These are phyloP conservation scores for Neotragus moschatus DNA, from an alignment of 2,113 vertebrate genomes.

Conservation along the genomic window DNA sequence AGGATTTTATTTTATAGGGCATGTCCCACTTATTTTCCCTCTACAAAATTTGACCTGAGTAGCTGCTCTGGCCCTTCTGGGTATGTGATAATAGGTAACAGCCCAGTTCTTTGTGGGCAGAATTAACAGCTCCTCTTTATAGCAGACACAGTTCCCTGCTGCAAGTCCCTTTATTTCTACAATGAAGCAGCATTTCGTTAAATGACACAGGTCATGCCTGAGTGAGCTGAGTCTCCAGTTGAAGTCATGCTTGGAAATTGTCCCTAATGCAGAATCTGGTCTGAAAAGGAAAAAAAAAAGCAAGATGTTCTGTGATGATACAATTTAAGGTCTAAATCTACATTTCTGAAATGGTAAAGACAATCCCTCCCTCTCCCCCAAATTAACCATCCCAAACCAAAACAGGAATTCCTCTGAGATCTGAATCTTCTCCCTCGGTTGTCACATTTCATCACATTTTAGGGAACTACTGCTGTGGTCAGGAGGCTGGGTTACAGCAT, in stretches of 20 bases:
- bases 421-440: neutral
- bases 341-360: neutral
- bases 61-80: neutral
- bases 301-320: neutral
- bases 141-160: neutral
- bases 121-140: neutral
- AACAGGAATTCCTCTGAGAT: neutral
- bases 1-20: neutral
- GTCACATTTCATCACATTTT: neutral
- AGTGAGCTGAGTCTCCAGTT: conserved; percentile 6
- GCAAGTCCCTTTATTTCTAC: neutral
- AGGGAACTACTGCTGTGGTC: neutral
- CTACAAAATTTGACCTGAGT: neutral
- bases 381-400: neutral
- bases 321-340: neutral
- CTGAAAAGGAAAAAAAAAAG: neutral
- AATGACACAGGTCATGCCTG: neutral
- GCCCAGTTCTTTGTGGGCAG: neutral
- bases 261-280: neutral
- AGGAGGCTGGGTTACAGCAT: neutral
- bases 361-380: rapidly evolving
- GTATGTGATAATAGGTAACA: neutral
- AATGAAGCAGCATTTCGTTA: neutral
- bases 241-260: conserved; percentile 30
- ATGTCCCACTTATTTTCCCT: neutral